phyloP scores from a whole-genome alignment of 1,140 invertebrate species.

The Caenorhabditis tropicalis region DNA sequence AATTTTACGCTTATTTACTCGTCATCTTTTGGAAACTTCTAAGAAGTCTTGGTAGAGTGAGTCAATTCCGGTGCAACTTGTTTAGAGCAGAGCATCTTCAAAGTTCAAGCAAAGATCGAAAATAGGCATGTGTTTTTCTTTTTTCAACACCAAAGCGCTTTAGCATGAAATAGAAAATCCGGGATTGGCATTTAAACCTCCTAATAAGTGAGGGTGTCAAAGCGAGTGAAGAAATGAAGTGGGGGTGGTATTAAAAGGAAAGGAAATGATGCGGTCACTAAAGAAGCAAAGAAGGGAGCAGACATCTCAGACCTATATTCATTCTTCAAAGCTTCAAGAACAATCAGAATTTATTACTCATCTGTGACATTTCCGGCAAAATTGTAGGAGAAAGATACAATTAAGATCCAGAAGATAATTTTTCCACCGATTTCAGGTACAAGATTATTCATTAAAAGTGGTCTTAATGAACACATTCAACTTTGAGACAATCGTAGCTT shows the following conservation, averaged over 20 bases:
- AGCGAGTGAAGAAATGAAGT: not conserved
- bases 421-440: not conserved
- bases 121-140: not conserved
- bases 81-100: not conserved
- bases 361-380: not conserved
- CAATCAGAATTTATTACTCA: not conserved
- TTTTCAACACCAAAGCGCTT: not conserved
- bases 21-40: not conserved
- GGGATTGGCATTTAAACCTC: constrained; percentile 2
- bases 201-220: not conserved
- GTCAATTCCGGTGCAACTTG: constrained; percentile 20
- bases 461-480: too few relatives aligned
- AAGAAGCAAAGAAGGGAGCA: not conserved
- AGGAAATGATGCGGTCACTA: not conserved
- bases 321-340: not conserved
- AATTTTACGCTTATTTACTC: constrained; percentile 20
- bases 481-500: too few relatives aligned
- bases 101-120: constrained; percentile 29
- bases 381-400: not conserved
- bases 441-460: too few relatives aligned
- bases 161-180: not conserved
- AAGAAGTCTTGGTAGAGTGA: not conserved
- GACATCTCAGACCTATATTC: not conserved
- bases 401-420: not conserved
- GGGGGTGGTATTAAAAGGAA: not conserved